Percentiles rank a stretch among this genome's conserved stretches.
These are phyloP conservation scores for honey bee (Apis mellifera) DNA, from an alignment of 1,140 invertebrate species.

Conservation along the genomic window DNA sequence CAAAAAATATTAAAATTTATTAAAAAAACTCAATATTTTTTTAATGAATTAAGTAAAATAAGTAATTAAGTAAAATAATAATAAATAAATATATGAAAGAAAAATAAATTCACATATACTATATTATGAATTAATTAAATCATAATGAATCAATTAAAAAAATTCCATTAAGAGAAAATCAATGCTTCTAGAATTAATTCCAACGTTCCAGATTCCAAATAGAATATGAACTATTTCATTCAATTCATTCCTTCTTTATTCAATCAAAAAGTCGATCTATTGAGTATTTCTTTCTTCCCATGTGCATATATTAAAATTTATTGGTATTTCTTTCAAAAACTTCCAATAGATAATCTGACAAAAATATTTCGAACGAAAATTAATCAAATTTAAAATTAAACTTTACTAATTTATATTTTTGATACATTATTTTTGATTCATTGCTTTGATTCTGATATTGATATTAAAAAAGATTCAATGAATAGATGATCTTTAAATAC, in stretches of 20 bases:
- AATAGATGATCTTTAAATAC: too few relatives aligned
- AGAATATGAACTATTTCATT: not conserved
- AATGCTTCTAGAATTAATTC: conserved; percentile 5
- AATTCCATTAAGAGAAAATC: conserved; percentile 1
- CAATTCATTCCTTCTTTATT: conserved; percentile 4
- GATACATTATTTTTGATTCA: too few relatives aligned
- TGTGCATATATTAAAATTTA: not conserved
- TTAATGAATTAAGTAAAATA: not conserved
- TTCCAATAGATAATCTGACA: too few relatives aligned
- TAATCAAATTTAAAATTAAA: too few relatives aligned
- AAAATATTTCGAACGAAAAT: too few relatives aligned
- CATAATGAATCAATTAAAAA: not conserved
- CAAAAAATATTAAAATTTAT: too few relatives aligned
- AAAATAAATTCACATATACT: not conserved
- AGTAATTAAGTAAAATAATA: too few relatives aligned
- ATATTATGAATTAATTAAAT: not conserved
- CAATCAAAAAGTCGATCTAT: conserved; percentile 9
- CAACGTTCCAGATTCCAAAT: conserved; percentile 21
- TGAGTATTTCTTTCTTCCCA: not conserved
- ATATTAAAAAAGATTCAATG: too few relatives aligned
- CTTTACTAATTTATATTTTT: too few relatives aligned
- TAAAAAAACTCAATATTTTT: too few relatives aligned
- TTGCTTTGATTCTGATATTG: too few relatives aligned
- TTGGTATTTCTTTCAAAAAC: not conserved
- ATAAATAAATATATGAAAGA: not conserved